Base-by-base conservation (phyloP, 2,113 vertebrate genomes). In the Lophura nycthemera region DNA sequence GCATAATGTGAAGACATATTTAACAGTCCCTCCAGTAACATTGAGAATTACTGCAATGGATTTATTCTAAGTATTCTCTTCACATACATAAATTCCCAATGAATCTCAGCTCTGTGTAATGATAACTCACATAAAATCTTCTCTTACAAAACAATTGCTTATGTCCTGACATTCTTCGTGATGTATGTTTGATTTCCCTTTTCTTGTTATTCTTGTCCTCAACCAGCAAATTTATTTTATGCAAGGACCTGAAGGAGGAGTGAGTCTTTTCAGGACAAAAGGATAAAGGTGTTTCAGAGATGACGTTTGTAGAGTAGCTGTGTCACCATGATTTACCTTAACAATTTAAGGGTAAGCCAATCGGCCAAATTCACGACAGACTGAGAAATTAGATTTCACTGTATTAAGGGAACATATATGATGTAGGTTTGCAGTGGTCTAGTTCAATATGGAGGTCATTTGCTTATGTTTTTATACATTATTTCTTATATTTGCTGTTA, bases 21-120 rank as follows among this genome's bases (percentile, higher is more conserved):
- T 89, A 92, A 66, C 36, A 30, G 25, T 69, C 27, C 83, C 42
- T 75, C 69, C 57, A 64, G 61, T 48, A 89, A 71, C 43, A 45
- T 24, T 17, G 61, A 60, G 61, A 86, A 88, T 88, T 70, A 74
- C 38, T 80, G 56, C 42, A 78, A 32, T 66, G 47, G 54, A 84
- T 93, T 93, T 85, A 84, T 83, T 78, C 45, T 21, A 86, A 74
- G 56, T 61, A 40, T 57, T 91, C 90, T 83, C 87, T 56, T 60
- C 82, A 88, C 20, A 11, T 27, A 67, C 25, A 71, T 43, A 66
- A 67, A 83, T 95, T 86, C 56, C 38, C 69, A 91, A 4, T 21
- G 25, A 70, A 83, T 34, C 34, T 60, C 57, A 63, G 8, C 30
- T 38, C 22, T 61, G 21, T 57, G 47, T 64, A 88, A 65, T 59